phyloP scores from a whole-genome alignment of 2,888 invertebrate genomes.

The Exocentrus adspersus region DNA sequence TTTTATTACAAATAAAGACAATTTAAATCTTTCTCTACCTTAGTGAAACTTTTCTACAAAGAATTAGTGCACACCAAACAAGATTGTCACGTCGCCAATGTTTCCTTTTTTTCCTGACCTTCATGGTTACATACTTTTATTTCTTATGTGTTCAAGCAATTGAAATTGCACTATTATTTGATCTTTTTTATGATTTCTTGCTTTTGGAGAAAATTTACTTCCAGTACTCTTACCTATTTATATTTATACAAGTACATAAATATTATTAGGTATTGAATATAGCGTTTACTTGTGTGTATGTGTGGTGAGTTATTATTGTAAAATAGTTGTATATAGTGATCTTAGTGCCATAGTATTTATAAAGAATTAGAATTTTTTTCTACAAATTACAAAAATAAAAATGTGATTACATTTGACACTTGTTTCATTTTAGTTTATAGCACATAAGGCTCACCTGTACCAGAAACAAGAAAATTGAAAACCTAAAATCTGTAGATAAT shows the following conservation, averaged over 20 bases:
- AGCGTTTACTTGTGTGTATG: constrained; percentile 8
- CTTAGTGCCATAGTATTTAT: constrained; percentile 42
- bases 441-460: too few relatives aligned
- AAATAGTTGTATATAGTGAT: constrained; percentile 21
- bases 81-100: too few relatives aligned
- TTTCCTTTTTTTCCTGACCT: too few relatives aligned
- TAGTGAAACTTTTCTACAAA: too few relatives aligned
- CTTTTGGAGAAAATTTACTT: constrained; percentile 11
- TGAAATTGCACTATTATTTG: too few relatives aligned
- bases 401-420: not conserved
- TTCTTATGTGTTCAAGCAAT: too few relatives aligned
- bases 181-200: not conserved
- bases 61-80: too few relatives aligned
- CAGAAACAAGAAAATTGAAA: too few relatives aligned
- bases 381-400: constrained; percentile 15
- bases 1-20: too few relatives aligned
- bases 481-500: too few relatives aligned
- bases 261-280: not conserved
- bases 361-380: constrained; percentile 18
- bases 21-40: too few relatives aligned
- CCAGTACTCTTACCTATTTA: constrained; percentile 14
- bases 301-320: constrained; percentile 9
- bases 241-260: constrained; percentile 27
- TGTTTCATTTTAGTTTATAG: not conserved
- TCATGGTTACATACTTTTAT: too few relatives aligned